phyloP scores from a whole-genome alignment of 2,797 vertebrate genomes.

The Pangasius mekongensis region DNA sequence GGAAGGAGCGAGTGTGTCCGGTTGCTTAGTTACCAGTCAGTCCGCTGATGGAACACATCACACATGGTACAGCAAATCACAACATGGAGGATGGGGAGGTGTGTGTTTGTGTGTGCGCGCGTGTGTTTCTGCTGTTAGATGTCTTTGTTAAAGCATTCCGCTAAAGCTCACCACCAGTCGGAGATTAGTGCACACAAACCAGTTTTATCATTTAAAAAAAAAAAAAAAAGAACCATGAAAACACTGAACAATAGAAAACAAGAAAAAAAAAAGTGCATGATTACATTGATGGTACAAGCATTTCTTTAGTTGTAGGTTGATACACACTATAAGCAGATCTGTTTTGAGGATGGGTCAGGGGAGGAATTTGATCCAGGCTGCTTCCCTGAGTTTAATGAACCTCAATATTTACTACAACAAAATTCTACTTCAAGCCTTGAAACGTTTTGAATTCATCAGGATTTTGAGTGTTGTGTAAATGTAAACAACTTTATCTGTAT shows the following conservation, averaged over 20 bases:
- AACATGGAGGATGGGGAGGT: slow-evolving; percentile 39
- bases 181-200: slow-evolving; percentile 78
- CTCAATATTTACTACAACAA: slow-evolving; percentile 35
- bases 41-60: slow-evolving; percentile 51
- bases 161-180: slow-evolving; percentile 67
- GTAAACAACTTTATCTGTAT: slow-evolving; percentile 10
- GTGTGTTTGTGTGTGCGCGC: slow-evolving; percentile 11
- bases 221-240: slow-evolving; percentile 72
- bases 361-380: slow-evolving; percentile 80
- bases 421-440: background rate
- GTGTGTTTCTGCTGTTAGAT: slow-evolving; percentile 34
- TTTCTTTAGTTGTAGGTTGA: slow-evolving; percentile 64
- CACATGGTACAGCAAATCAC: slow-evolving; percentile 56
- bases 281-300: slow-evolving; percentile 66
- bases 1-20: slow-evolving; percentile 36
- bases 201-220: slow-evolving; percentile 72
- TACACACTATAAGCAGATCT: slow-evolving; percentile 55
- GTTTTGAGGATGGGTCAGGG: slow-evolving; percentile 64
- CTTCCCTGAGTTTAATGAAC: slow-evolving; percentile 78
- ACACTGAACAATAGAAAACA: slow-evolving; percentile 75
- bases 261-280: slow-evolving; percentile 75
- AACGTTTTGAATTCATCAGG: background rate
- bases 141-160: slow-evolving; percentile 29
- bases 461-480: background rate
- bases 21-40: slow-evolving; percentile 41